Base-by-base conservation (phyloP, 2,888 invertebrate species). In the Uloborus plumipes region DNA sequence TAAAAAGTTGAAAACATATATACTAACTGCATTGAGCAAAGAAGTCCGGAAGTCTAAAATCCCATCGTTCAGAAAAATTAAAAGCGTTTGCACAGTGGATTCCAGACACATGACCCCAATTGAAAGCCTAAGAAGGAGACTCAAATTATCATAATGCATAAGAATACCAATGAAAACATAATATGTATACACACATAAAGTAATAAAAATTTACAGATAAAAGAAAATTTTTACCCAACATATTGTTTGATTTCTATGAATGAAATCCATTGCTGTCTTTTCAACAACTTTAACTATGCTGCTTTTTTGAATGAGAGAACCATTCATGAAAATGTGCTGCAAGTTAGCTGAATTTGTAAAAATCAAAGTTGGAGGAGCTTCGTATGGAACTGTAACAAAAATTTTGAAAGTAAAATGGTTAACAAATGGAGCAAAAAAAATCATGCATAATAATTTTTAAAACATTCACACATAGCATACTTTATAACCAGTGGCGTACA, bases 261-360 rank as follows among this genome's bases (percentile, higher is more conserved):
- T 92, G 87, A 93, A 92, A 88, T 93, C 93, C 84, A 93, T 88
- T 3, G 89, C 88, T 26, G 86, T 84, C 13, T 85, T 85, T 62
- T 86, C 86, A 2, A 76, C 78, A 64, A 70, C 88, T 87, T 73
- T 91, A 85, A 14, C 89, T 86, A 39, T 90, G 89, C 86, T 90
- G 49, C 79, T 85, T 31, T 85, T 82, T 89, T 64, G 89, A 88
- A 59, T 58, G 87, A 85, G 87, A 74, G 89, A 89, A 22, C 92
- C 92, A 86, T 91, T 91, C 62, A 92, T 88, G 87, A 91, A 91
- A 74, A 92, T 90, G 86, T 93, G 91, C 85, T 91, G 91, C 75
- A 95, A 91, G 87, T 92, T 92, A 78, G 90, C 89, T 87, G 92
- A 91, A 84, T 94, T 94, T 85, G 93, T 92, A 88, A 93, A 92